Conservation (phyloP, 2,797 vertebrate species). For the Tokudaia tokunoshimensis region DNA sequence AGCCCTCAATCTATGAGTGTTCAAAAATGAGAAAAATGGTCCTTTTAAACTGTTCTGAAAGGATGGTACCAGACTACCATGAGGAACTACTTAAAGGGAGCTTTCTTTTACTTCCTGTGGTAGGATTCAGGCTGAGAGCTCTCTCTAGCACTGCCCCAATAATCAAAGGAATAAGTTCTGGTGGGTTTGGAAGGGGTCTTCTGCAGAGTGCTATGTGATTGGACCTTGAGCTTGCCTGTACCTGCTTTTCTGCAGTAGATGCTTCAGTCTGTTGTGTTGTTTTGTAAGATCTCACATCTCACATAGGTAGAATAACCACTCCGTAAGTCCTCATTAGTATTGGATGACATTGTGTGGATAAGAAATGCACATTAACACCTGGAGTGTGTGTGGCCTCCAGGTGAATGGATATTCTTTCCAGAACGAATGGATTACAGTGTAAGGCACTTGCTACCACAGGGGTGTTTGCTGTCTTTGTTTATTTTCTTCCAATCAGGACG, state of each 20-base stretch:
- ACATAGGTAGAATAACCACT: not conserved
- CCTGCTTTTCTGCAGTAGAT: not conserved
- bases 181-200: not conserved
- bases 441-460: not conserved
- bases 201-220: not conserved
- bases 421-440: not conserved
- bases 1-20: no score
- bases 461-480: not conserved
- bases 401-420: not conserved
- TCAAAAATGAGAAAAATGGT: not conserved
- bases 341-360: not conserved
- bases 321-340: not conserved
- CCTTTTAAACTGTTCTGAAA: not conserved
- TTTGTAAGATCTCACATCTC: not conserved
- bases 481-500: not conserved
- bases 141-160: not conserved
- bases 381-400: not conserved
- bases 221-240: not conserved
- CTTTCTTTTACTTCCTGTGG: not conserved
- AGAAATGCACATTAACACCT: not conserved
- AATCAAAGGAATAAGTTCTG: not conserved
- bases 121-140: not conserved
- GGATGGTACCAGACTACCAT: not conserved
- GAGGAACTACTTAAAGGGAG: not conserved
- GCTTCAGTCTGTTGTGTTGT: not conserved